phyloP scores from a whole-genome alignment of 2,113 vertebrate species.

The Gnathonemus longibarbis region DNA sequence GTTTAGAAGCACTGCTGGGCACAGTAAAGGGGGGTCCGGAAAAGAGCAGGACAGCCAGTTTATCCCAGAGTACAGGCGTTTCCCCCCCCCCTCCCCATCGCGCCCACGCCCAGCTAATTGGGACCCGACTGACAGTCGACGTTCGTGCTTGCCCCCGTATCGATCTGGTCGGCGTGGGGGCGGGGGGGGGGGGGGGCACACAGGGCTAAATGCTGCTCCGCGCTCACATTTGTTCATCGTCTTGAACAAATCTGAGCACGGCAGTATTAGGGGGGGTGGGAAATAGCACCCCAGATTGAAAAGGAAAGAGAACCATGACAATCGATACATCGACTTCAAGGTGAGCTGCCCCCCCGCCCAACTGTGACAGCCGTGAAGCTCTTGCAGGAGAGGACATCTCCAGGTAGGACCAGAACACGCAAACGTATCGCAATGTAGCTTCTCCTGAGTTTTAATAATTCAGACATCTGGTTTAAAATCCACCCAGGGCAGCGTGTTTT shows the following conservation, averaged over 20 bases:
- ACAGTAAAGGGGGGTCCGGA: neutral
- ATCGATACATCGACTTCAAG: neutral
- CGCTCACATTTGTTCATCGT: neutral
- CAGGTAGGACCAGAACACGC: neutral
- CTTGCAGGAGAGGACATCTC: neutral
- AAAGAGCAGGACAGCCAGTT: neutral
- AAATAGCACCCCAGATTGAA: neutral
- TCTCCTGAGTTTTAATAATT: neutral
- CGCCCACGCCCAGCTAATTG: slow-evolving; percentile 29
- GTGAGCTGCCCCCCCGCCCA: neutral
- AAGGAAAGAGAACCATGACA: neutral
- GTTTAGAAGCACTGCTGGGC: neutral
- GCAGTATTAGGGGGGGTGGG: neutral
- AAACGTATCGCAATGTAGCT: neutral
- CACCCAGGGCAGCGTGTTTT: neutral
- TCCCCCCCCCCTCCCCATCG: neutral
- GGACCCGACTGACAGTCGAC: slow-evolving; percentile 32
- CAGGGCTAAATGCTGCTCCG: neutral
- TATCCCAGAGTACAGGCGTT: neutral
- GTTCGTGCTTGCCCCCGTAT: slow-evolving; percentile 22
- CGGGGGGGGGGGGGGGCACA: neutral
- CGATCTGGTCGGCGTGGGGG: neutral
- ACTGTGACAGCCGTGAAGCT: neutral
- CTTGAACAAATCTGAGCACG: neutral
- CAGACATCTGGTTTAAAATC: neutral